Base-by-base conservation (phyloP, 2,888 invertebrate species). In the Galerucella pusilla region DNA sequence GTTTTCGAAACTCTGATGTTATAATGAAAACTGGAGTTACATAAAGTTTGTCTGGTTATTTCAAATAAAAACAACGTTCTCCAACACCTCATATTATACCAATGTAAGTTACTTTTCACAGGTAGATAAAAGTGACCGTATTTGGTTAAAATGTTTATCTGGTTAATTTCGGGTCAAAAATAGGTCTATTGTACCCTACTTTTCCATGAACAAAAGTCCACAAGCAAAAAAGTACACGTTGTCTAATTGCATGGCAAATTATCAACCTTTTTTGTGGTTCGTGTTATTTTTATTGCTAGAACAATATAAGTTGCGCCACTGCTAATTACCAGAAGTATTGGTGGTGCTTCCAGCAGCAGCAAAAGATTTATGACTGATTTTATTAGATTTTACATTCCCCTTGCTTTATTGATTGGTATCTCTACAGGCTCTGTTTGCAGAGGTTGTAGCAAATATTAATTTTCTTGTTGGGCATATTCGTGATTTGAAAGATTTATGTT, bases 331-430 rank as follows among this genome's bases (percentile, higher is more conserved):
- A 12, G 20, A 61, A 64, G 46, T 72, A 66, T 67, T 60, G 45
- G 59, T 66, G 66, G 67, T 60, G 72, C 66, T 72, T 72, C 66
- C 66, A 60, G 16, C 60, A 49, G n/a, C 60, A 66, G 35, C 46
- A 16, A 67, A 67, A 72, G 72, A 72, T 72, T 72, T 72, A 72
- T 60, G 59, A 67, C 45, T 72, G 66, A 67, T 72, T 57, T 72
- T 72, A 72, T 72, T 72, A 72, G 67, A 72, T 72, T 72, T 72
- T 66, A 72, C 66, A 66, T 72, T 65, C 66, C 66, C 72, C 72
- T 49, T 52, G 72, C 45, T 66, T 72, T 72, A 72, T 72, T 72
- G 72, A 72, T 72, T 67, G 20, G 59, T 66, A 25, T 72, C 45
- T 65, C 20, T 20, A 46, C 64, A 65, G 52, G 42, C 35, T 72